Evolutionary conservation across 2,797 vertebrate species (phyloP).

Genomic region (Bucorvus abyssinicus): DNA sequence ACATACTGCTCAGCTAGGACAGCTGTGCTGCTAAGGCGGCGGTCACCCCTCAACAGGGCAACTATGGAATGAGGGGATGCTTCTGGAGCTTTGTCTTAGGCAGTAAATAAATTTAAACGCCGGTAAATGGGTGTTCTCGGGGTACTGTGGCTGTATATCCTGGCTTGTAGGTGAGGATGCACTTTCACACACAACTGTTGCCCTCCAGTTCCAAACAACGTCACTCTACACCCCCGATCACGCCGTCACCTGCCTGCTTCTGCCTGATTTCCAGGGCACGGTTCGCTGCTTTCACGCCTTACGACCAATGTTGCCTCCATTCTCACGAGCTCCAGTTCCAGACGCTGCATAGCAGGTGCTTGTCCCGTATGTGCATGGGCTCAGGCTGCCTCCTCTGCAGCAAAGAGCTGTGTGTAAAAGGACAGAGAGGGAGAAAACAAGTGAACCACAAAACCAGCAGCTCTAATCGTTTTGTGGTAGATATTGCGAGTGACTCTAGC

Average conservation of each 20-base stretch:
- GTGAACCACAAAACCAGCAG: slow-evolving; percentile 13
- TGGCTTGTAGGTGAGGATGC: background rate
- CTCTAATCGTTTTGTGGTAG: slow-evolving; percentile 26
- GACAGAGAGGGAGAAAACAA: slow-evolving; percentile 12
- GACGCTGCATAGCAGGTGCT: background rate
- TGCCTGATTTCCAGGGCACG: background rate
- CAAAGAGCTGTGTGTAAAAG: background rate
- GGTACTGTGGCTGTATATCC: background rate
- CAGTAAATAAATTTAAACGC: background rate
- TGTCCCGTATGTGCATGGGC: background rate
- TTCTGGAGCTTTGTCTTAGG: background rate
- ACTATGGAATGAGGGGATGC: background rate
- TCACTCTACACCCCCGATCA: background rate
- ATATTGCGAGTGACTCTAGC: background rate
- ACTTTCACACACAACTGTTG: background rate
- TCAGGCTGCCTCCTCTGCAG: background rate
- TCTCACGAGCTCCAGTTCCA: background rate
- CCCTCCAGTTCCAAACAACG: background rate
- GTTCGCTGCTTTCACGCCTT: background rate
- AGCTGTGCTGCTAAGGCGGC: background rate
- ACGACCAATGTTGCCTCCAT: background rate
- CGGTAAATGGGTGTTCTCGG: background rate
- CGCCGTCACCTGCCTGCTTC: background rate
- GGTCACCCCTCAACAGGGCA: background rate
- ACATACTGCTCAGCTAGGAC: background rate